These are phyloP conservation scores for Patella depressa DNA, from an alignment of 2,888 invertebrate species.

Conservation along the genomic window DNA sequence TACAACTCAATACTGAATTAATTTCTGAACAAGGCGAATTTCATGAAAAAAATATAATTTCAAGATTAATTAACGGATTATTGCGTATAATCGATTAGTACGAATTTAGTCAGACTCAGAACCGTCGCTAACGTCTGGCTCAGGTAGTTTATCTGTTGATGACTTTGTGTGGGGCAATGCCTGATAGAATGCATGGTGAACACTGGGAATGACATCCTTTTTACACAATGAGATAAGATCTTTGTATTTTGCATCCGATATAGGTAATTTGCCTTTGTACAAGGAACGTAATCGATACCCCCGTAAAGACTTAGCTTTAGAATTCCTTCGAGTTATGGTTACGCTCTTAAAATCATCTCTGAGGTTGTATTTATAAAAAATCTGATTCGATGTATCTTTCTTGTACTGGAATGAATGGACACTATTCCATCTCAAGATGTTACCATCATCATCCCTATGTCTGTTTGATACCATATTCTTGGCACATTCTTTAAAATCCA, in stretches of 20 bases:
- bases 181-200: constrained; percentile 15
- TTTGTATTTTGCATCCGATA: constrained; percentile 25
- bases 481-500: background rate
- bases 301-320: background rate
- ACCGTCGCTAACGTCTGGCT: background rate
- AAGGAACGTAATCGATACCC: background rate
- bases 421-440: constrained; percentile 11
- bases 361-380: constrained; percentile 21
- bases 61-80: too few species aligned
- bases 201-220: constrained; percentile 21
- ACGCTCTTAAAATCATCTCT: background rate
- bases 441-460: background rate
- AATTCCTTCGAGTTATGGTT: background rate
- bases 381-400: constrained; percentile 13
- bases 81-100: too few species aligned
- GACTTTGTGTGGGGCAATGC: background rate
- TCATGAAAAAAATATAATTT: too few species aligned
- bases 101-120: too few species aligned
- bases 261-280: constrained; percentile 5
- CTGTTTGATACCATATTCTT: background rate
- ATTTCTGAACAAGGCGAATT: too few species aligned
- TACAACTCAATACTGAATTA: too few species aligned
- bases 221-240: constrained; percentile 25
- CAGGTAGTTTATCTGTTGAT: background rate
- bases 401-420: constrained; percentile 19